Evolutionary conservation across 1,140 invertebrate genomes (phyloP).

Genomic region (Pachypsylla venusta): DNA sequence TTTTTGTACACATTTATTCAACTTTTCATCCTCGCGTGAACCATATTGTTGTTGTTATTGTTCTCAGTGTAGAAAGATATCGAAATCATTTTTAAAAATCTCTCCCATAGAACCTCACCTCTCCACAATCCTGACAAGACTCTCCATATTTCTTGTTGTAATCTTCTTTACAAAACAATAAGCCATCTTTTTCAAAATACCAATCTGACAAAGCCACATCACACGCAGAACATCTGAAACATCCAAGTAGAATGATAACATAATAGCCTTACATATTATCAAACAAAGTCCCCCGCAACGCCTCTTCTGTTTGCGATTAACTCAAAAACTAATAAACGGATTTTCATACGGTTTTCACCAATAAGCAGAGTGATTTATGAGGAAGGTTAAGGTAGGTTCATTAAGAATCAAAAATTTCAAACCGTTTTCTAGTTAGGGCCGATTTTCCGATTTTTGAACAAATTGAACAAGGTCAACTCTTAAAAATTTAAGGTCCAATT

Average conservation of each 20-base stretch:
- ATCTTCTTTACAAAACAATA: constrained; percentile 76
- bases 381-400: not conserved
- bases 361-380: not conserved
- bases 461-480: too few species aligned
- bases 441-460: too few species aligned
- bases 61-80: not conserved
- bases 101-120: constrained; percentile 41
- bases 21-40: too few species aligned
- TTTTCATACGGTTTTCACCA: too few species aligned
- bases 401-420: too few species aligned
- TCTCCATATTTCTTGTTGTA: constrained; percentile 80
- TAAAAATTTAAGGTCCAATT: too few species aligned
- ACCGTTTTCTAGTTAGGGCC: too few species aligned
- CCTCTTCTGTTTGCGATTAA: too few species aligned
- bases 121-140: constrained; percentile 70
- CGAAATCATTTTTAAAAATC: not conserved
- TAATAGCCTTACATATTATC: not conserved
- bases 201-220: constrained; percentile 66
- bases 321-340: too few species aligned
- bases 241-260: constrained; percentile 8
- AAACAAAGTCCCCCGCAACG: too few species aligned
- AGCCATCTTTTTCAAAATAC: constrained; percentile 85
- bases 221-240: constrained; percentile 66
- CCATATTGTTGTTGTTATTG: too few species aligned
- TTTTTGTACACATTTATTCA: too few species aligned